Evolutionary conservation across 2,113 vertebrate species (phyloP), one percentile per base, ranked within the genome.

Genomic region (Narcine bancroftii): DNA sequence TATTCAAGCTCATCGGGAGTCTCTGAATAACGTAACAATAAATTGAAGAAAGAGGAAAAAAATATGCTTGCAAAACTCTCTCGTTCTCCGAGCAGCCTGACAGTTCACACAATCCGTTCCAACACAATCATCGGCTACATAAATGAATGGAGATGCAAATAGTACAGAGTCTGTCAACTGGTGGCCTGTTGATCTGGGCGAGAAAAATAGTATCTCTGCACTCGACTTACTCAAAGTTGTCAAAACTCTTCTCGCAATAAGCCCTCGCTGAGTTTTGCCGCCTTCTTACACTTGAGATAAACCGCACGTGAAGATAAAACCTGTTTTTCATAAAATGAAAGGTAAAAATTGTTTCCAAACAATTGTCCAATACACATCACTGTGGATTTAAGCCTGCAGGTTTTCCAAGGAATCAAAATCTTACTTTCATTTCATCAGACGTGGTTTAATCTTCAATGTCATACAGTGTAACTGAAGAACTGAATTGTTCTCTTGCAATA

Each of bases 1-100:
- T 96, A 96, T 96, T 96, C 95, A 94, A 95, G 96, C 95, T 94
- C 93, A 94, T 93, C 92, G 53, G 94, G 95, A 94, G 95, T 95
- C 95, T 95, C 95, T 95, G 95, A 95, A 94, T 69, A 91, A 71
- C 65, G 13, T 24, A 24, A 7, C 89, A 71, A 69, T 71, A 47
- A 71, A 47, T 69, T 71, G 89, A 42, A 91, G 42, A 39, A 71
- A 69, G 66, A 26, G 36, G 33, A 69, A 69, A 91, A 66, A 42
- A 42, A 13, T n/a, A 65, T 39, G 65, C 26, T 91, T 33, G 60
- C 89, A 21, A 87, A 91, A 91, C 19, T 89, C 87, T 69, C 39
- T n/a, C 29, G 39, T 91, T 69, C 45, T 42, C 11, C 11, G 39
- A 45, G 85, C 60, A 4, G 33, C 36, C 1, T 15, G 33, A 42